These are phyloP conservation scores for Macrotus californicus DNA, from an alignment of 2,113 vertebrate species.

Conservation along the genomic window DNA sequence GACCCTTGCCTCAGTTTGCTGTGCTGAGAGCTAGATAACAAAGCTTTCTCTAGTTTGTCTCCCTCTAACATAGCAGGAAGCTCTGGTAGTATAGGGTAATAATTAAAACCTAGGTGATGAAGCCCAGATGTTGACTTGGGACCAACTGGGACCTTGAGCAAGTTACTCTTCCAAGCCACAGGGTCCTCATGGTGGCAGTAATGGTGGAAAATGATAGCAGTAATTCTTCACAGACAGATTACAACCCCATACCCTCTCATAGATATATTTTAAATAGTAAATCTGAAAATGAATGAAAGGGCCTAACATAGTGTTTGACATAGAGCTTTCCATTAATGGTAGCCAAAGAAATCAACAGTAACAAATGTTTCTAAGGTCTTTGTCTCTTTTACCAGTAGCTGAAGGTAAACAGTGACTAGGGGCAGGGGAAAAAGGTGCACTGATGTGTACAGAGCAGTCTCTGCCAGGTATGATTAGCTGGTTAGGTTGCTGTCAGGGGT, in stretches of 20 bases:
- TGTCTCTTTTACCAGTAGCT: neutral
- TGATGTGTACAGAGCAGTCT: neutral
- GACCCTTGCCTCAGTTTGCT: neutral
- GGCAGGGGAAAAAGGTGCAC: neutral
- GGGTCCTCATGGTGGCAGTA: neutral
- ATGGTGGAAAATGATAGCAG: neutral
- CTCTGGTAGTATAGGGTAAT: neutral
- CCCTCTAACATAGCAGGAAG: neutral
- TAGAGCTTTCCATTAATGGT: neutral
- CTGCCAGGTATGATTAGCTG: too few species aligned
- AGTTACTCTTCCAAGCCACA: neutral
- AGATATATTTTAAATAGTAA: neutral
- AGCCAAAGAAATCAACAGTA: neutral
- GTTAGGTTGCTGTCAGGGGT: neutral
- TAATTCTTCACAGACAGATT: neutral
- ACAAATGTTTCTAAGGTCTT: neutral
- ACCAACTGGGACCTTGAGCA: neutral
- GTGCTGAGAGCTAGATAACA: neutral
- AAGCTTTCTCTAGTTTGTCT: neutral
- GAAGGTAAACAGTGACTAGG: neutral
- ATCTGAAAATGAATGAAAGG: neutral
- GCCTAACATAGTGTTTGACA: neutral
- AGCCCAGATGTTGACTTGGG: neutral
- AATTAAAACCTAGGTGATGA: neutral
- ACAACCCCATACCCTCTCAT: neutral